A percentile compares a stretch with the other conserved stretches of the same genome.
Evolutionary conservation across 1,140 invertebrate genomes (phyloP).

Genomic region (Brachionus sp.): DNA sequence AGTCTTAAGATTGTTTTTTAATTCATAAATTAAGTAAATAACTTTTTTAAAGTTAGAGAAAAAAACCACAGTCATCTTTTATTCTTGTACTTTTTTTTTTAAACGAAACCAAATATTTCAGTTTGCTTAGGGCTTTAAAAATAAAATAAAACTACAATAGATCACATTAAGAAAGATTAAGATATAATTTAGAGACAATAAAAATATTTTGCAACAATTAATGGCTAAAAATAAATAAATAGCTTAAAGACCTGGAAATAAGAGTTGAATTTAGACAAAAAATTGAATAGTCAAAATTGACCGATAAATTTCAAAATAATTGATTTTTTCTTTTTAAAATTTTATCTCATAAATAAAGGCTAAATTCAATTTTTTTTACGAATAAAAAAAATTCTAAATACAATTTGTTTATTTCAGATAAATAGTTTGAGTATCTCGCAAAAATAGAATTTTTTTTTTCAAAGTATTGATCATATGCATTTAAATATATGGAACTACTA

Average conservation of each 20-base stretch:
- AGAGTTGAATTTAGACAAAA: neutral
- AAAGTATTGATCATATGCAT: too few relatives aligned
- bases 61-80: constrained; percentile 20
- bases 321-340: too few relatives aligned
- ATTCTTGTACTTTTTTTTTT: neutral
- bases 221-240: neutral
- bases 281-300: neutral
- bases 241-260: neutral
- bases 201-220: constrained; percentile 5
- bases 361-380: too few relatives aligned
- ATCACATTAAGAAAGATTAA: constrained; percentile 36
- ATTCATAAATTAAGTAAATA: constrained; percentile 38
- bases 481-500: too few relatives aligned
- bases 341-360: too few relatives aligned
- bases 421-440: too few relatives aligned
- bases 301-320: too few relatives aligned
- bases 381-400: too few relatives aligned
- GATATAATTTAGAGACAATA: neutral
- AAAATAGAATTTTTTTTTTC: too few relatives aligned
- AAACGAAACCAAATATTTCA: neutral
- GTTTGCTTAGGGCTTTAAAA: neutral
- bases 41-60: constrained; percentile 6
- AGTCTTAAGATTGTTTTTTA: constrained; percentile 24
- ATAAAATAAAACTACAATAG: neutral
- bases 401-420: too few relatives aligned